These are phyloP conservation scores for Anseranas semipalmata DNA, from an alignment of 2,113 vertebrate species.

Conservation along the genomic window DNA sequence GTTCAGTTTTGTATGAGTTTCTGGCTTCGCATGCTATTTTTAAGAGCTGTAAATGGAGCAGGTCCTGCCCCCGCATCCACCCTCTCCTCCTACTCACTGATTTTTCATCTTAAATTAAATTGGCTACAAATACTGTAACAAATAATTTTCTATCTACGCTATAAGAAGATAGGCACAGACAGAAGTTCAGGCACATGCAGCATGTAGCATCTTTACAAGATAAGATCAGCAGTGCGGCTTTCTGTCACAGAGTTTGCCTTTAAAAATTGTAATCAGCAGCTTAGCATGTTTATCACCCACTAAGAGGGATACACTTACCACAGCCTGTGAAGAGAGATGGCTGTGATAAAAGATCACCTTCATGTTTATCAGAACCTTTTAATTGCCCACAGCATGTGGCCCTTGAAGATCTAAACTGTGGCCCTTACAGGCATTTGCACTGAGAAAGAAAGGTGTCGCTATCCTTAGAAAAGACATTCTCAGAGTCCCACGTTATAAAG, in stretches of 20 bases:
- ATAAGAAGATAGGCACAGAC: not conserved
- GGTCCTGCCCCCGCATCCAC: not conserved
- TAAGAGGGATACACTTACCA: not conserved
- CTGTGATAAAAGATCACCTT: not conserved
- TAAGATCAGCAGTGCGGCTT: not conserved
- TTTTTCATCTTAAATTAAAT: slow-evolving; percentile 57
- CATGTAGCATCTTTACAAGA: not conserved
- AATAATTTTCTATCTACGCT: slow-evolving; percentile 32
- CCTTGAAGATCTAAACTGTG: not conserved
- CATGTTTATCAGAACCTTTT: slow-evolving; percentile 11
- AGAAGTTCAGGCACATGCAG: slow-evolving; percentile 10
- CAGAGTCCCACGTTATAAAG: not conserved
- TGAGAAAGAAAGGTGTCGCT: not conserved
- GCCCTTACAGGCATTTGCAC: not conserved
- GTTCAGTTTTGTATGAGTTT: slow-evolving; percentile 22
- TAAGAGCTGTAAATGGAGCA: slow-evolving; percentile 51
- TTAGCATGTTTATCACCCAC: not conserved
- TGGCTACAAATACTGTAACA: slow-evolving; percentile 39
- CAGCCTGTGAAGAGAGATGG: not conserved
- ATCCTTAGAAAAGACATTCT: not conserved
- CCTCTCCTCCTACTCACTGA: slow-evolving; percentile 2
- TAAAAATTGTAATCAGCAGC: slow-evolving; percentile 21
- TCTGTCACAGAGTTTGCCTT: slow-evolving; percentile 20
- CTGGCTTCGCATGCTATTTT: slow-evolving; percentile 40
- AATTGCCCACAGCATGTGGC: not conserved